These are phyloP conservation scores for Neuroterus valhalla DNA, from an alignment of 1,140 invertebrate species.

Conservation along the genomic window DNA sequence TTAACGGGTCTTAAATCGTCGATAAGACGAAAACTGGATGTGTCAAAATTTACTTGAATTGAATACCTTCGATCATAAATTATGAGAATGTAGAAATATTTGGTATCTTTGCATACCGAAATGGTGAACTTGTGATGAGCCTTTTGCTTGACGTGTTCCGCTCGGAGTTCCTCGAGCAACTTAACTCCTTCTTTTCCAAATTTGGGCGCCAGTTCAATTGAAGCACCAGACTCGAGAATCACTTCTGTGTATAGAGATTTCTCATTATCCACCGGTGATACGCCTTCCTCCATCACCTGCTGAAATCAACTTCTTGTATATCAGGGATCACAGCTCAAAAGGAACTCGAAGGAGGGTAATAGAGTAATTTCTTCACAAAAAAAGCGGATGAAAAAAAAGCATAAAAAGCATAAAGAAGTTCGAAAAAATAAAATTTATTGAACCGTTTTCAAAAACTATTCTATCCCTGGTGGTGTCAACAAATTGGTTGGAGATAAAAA, in stretches of 20 bases:
- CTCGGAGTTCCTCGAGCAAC: constrained; percentile 66
- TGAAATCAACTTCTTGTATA: constrained; percentile 15
- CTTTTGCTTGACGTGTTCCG: constrained; percentile 61
- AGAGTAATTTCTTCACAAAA: too few relatives aligned
- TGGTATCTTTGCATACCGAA: constrained; percentile 51
- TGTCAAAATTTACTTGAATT: constrained; percentile 2
- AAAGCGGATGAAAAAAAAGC: too few relatives aligned
- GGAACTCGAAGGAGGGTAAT: too few relatives aligned
- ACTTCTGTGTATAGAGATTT: constrained; percentile 74
- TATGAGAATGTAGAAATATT: constrained; percentile 19
- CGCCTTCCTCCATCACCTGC: constrained; percentile 62
- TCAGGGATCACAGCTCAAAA: too few relatives aligned
- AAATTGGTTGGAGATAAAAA: too few relatives aligned
- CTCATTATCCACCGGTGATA: constrained; percentile 34
- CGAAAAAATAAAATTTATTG: too few relatives aligned
- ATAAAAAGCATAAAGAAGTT: too few relatives aligned
- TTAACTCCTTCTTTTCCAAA: constrained; percentile 52
- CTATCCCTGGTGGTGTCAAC: too few relatives aligned
- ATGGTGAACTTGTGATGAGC: constrained; percentile 66
- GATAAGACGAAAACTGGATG: too few relatives aligned
- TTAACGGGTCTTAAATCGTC: too few relatives aligned
- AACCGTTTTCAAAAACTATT: too few relatives aligned
- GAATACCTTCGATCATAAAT: too few relatives aligned
- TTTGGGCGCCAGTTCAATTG: constrained; percentile 76
- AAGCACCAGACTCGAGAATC: constrained; percentile 79